Conservation (phyloP, 2,113 vertebrate species). For the Pituophis catenifer region DNA sequence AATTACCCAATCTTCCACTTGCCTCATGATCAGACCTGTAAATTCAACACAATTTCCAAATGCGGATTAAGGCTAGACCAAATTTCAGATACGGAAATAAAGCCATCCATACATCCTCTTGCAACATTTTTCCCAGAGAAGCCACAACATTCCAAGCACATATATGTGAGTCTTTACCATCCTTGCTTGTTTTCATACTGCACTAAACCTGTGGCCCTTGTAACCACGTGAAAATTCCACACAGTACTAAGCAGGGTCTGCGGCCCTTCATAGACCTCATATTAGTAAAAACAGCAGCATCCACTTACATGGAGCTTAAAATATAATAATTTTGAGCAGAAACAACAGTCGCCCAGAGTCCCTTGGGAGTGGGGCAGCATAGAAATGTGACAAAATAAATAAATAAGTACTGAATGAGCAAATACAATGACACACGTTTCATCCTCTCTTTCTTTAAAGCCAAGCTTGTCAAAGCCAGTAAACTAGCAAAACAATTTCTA, state of each 20-base stretch:
- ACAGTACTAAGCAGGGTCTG: background rate
- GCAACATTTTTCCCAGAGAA: background rate
- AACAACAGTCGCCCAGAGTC: background rate
- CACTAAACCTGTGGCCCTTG: rapidly evolving
- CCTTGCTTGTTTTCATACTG: no score
- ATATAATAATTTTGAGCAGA: background rate
- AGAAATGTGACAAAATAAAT: no score
- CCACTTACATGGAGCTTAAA: background rate
- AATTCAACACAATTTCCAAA: slow-evolving; percentile 4
- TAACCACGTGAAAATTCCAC: background rate
- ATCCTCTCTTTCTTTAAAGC: background rate
- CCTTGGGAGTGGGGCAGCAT: no score
- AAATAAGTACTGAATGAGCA: background rate
- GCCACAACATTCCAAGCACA: background rate
- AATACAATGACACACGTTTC: background rate
- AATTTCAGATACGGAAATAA: background rate
- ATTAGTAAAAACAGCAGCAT: background rate
- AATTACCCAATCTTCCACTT: slow-evolving; percentile 13
- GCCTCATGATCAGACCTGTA: slow-evolving; percentile 40
- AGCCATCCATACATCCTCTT: background rate
- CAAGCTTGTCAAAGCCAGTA: background rate
- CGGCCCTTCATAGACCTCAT: background rate
- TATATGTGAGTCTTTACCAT: background rate
- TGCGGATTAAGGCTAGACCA: background rate
- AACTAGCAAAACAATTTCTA: background rate